These are phyloP conservation scores for Rhabdophis nuchalis DNA, from an alignment of 2,797 vertebrate genomes.

Conservation along the genomic window DNA sequence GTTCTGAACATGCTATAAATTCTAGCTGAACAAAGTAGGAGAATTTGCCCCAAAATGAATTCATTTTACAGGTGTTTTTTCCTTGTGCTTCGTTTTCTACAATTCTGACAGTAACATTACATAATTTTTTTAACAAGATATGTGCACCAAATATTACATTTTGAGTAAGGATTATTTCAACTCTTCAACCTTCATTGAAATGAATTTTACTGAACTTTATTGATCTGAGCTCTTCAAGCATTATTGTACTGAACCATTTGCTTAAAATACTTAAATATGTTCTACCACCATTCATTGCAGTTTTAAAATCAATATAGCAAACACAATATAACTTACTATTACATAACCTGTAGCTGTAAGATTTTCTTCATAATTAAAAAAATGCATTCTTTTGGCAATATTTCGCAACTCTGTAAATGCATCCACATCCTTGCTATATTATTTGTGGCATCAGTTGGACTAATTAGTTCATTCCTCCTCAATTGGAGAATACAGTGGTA, in stretches of 20 bases:
- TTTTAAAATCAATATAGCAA: constrained; percentile 6
- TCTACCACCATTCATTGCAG: constrained; percentile 1
- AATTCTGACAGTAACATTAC: not conserved
- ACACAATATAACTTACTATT: constrained; percentile 3
- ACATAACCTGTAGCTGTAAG: not conserved
- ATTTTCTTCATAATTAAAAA: constrained; percentile 22
- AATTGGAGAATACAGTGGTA: constrained; percentile 54
- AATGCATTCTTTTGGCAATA: constrained; percentile 15
- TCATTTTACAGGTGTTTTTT: not conserved
- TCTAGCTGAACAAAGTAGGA: not conserved
- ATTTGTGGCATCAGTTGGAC: constrained; percentile 32
- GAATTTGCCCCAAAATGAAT: not conserved
- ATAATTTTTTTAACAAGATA: not conserved
- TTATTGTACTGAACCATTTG: not conserved
- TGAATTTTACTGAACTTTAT: not conserved
- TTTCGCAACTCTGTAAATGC: constrained; percentile 27
- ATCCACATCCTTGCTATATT: constrained; percentile 45
- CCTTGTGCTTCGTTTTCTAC: not conserved
- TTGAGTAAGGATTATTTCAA: not conserved
- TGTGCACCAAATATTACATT: not conserved
- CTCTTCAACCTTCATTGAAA: not conserved
- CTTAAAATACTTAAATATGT: constrained; percentile 9
- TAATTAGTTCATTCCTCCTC: constrained; percentile 62
- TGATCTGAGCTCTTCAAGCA: not conserved
- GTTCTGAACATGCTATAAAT: not conserved